These are phyloP conservation scores for Charaxes varanes DNA, from an alignment of 1,140 invertebrate genomes.

Conservation along the genomic window DNA sequence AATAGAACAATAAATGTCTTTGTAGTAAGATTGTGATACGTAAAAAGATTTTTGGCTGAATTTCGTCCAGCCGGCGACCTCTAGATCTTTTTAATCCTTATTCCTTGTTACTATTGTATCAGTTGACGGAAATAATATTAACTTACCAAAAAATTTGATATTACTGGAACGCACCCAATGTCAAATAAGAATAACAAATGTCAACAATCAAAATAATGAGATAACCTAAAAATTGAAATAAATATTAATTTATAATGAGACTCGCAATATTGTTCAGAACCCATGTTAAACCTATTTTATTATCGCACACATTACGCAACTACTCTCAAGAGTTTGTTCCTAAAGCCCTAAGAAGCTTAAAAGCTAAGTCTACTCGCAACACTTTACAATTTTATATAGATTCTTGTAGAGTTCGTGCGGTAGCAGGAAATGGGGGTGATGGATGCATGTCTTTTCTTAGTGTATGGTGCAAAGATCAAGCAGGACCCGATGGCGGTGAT, in stretches of 20 bases:
- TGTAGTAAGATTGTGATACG: too few species aligned
- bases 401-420: slow-evolving; percentile 76
- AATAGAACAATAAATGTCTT: too few species aligned
- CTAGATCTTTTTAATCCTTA: too few species aligned
- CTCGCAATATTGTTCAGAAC: slow-evolving; percentile 31
- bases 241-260: slow-evolving; percentile 36
- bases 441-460: slow-evolving; percentile 91
- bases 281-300: slow-evolving; percentile 23
- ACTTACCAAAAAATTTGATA: too few species aligned
- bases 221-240: slow-evolving; percentile 26
- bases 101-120: too few species aligned
- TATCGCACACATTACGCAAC: slow-evolving; percentile 16
- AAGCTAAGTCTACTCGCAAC: slow-evolving; percentile 47
- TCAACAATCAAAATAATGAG: slow-evolving; percentile 13
- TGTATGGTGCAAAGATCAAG: slow-evolving; percentile 85
- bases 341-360: slow-evolving; percentile 53
- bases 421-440: slow-evolving; percentile 93
- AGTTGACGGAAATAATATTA: too few species aligned
- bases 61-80: too few species aligned
- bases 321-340: slow-evolving; percentile 37
- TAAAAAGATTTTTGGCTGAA: too few species aligned
- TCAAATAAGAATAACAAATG: neutral
- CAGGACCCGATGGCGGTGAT: slow-evolving; percentile 97
- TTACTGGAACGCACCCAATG: too few species aligned
- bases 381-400: slow-evolving; percentile 80